Percentiles rank a stretch among this genome's conserved stretches.
phyloP scores from a whole-genome alignment of 2,888 invertebrate genomes.

The Eubasilissa splendida region DNA sequence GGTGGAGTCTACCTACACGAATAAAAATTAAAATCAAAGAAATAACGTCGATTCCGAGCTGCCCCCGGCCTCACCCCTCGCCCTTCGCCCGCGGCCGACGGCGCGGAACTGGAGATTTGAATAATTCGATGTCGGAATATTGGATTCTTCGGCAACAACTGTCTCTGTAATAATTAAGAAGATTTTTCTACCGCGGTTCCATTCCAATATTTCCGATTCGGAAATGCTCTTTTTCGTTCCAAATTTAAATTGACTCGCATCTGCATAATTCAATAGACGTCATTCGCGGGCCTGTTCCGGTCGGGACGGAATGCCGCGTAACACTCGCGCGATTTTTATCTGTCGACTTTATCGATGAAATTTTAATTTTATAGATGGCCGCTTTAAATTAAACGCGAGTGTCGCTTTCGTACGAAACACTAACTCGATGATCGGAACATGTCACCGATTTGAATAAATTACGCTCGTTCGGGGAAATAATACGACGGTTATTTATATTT shows the following conservation, averaged over 20 bases:
- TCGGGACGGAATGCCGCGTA: conserved; percentile 60
- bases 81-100: conserved; percentile 42
- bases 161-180: conserved; percentile 58
- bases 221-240: conserved; percentile 51
- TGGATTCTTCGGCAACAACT: conserved; percentile 54
- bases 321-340: conserved; percentile 45
- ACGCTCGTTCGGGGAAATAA: conserved; percentile 42
- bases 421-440: conserved; percentile 39
- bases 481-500: conserved; percentile 44
- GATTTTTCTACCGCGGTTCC: conserved; percentile 54
- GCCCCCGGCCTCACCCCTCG: conserved; percentile 25
- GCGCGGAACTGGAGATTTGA: conserved; percentile 56
- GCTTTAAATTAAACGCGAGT: conserved; percentile 48
- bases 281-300: conserved; percentile 66
- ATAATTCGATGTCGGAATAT: conserved; percentile 57
- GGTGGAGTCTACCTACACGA: conserved; percentile 53
- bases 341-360: conserved; percentile 44
- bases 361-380: conserved; percentile 47
- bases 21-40: conserved; percentile 59
- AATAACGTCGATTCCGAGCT: conserved; percentile 54
- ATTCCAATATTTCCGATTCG: conserved; percentile 51
- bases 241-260: conserved; percentile 59
- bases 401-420: conserved; percentile 41
- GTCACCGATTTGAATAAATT: conserved; percentile 50
- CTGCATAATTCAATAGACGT: conserved; percentile 59